Evolutionary conservation across 2,888 invertebrate species (phyloP), one percentile per base, ranked within the genome.

Genomic region (Troides aeacus): DNA sequence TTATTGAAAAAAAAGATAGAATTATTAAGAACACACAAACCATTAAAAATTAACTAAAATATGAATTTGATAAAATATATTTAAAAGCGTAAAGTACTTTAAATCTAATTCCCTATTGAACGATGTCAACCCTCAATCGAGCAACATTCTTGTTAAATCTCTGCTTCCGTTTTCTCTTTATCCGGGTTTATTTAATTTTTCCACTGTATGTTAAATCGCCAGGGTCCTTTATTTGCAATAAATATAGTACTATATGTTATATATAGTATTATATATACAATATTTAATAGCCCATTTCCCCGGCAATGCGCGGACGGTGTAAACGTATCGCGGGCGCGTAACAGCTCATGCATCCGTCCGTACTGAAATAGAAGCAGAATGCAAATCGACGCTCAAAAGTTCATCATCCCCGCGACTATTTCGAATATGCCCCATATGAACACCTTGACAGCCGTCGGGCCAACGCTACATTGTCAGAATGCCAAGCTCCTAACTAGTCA

Each of bases 321-420:
- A 73, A 70, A 71, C 71, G 71, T 70, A 64, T 63, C 63, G 46
- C 56, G 61, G 18, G 64, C 64, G 64, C 63, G 71, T 71, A 74
- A 74, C 70, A 71, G 72, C 69, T 73, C 67, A 73, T 59, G 73
- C 71, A 59, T 67, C 70, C 64, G 69, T 62, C 72, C 71, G 61
- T 72, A 78, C 79, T 86, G 83, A 88, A 89, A 89, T 88, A 87
- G 85, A 84, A 77, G 76, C 78, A 82, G 83, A 86, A 85, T 85
- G 85, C 87, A 86, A 88, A 88, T 84, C 83, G 81, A 76, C 76
- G 79, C 76, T 78, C 79, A 80, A 78, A 86, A 84, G 87, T 88
- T 89, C 89, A 87, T 88, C 85, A 88, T 84, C 87, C 87, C 82
- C 79, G 72, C 72, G 69, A 84, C 82, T 84, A 89, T 89, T 85